These are phyloP conservation scores for Lasioglossum leucozonium DNA, from an alignment of 2,888 invertebrate species.

Conservation along the genomic window DNA sequence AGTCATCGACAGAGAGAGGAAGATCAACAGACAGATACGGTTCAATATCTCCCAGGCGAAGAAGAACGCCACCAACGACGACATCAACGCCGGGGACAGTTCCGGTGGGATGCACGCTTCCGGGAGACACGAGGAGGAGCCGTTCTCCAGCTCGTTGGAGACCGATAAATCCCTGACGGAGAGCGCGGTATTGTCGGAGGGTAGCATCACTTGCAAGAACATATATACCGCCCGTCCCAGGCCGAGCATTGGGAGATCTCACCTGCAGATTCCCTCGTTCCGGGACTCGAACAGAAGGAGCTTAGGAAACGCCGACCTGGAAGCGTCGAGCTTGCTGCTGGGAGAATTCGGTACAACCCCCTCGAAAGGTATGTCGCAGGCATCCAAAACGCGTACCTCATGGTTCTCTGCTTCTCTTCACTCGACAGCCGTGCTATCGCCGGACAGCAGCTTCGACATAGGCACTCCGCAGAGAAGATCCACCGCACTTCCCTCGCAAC, in stretches of 20 bases:
- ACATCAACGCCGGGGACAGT: slow-evolving; percentile 39
- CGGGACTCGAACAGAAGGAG: slow-evolving; percentile 26
- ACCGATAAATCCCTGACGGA: slow-evolving; percentile 68
- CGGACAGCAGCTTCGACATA: slow-evolving; percentile 72
- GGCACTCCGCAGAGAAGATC: background rate
- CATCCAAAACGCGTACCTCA: slow-evolving; percentile 31
- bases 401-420: slow-evolving; percentile 58
- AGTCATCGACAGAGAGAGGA: slow-evolving; percentile 44
- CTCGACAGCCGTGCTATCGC: slow-evolving; percentile 71
- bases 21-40: slow-evolving; percentile 77
- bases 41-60: slow-evolving; percentile 75
- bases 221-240: slow-evolving; percentile 75
- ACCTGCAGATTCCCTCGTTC: slow-evolving; percentile 38
- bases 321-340: background rate
- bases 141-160: slow-evolving; percentile 67
- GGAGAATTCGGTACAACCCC: background rate
- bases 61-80: slow-evolving; percentile 35
- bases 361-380: background rate
- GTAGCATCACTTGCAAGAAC: slow-evolving; percentile 51
- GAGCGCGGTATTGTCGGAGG: slow-evolving; percentile 68
- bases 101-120: slow-evolving; percentile 24
- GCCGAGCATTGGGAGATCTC: slow-evolving; percentile 76
- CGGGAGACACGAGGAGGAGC: slow-evolving; percentile 58
- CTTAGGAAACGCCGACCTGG: background rate
- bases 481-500: background rate